Base-by-base conservation (phyloP, 2,888 invertebrate genomes). In the Cheilosia pagana region DNA sequence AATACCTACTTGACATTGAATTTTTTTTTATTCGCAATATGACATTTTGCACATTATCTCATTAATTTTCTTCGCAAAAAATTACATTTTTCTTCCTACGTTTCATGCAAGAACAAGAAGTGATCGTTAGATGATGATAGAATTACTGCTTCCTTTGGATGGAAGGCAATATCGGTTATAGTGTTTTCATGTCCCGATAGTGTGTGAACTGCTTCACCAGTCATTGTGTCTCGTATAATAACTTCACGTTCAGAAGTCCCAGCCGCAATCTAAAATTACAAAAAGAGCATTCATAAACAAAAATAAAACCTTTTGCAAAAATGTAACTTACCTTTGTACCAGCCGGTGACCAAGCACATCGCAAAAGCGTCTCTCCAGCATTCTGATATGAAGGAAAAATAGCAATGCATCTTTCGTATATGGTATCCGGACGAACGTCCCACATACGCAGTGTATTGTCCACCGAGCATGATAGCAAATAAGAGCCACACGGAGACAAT, bases 111-210 rank as follows among this genome's bases (percentile, higher is more conserved):
- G 91, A 96, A 99, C 75, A 99, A 94, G 89, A 96, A 96, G 92
- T 98, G 99, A 92, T 99, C 99, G 92, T 98, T 98, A 50, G 98
- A 96, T 10, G 95, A 97, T 0, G 99, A 99, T 45, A 97, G 94
- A 87, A 99, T 95, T 62, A 99, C 95, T 7, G 99, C 97, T 91
- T 99, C 99, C 28, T 94, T 94, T 0, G 96, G 96, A 92, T 99
- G 99, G 91, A 99, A 98, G 91, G 97, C 97, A 0, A 98, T 95
- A 90, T 98, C 98, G 90, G 98, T 99, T 41, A 99, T 98, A 81
- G 98, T 96, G 50, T 99, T 99, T 92, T 97, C 96, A 92, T 99
- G 99, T 0, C 99, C 99, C 0, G 99, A 99, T 88, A 99, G 93
- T 92, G 98, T 98, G 93, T 99, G 99, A 35, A 98, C 92, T 87